phyloP scores from a whole-genome alignment of 2,797 vertebrate genomes.

The Gastrophryne carolinensis region DNA sequence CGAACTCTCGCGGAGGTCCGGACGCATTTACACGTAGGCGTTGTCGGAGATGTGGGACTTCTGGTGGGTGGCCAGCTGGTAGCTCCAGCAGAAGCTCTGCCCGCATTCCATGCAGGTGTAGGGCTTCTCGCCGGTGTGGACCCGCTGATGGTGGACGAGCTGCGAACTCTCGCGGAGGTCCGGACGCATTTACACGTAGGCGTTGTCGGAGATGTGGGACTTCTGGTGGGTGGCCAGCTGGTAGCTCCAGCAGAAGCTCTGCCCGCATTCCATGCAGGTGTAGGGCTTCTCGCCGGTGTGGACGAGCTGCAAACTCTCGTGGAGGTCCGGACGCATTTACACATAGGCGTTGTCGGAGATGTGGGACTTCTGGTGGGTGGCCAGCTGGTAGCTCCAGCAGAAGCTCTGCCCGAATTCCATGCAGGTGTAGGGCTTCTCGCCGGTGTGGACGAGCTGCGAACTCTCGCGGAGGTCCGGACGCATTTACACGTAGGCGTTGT shows the following conservation, averaged over 20 bases:
- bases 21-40: neutral
- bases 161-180: slow-evolving; percentile 84
- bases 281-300: slow-evolving; percentile 47
- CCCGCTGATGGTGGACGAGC: slow-evolving; percentile 83
- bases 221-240: slow-evolving; percentile 34
- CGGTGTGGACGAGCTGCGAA: slow-evolving; percentile 46
- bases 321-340: slow-evolving; percentile 45
- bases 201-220: slow-evolving; percentile 76
- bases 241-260: slow-evolving; percentile 44
- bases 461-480: slow-evolving; percentile 37
- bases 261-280: slow-evolving; percentile 23
- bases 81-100: slow-evolving; percentile 83
- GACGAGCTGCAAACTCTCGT: slow-evolving; percentile 45
- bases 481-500: slow-evolving; percentile 38
- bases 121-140: slow-evolving; percentile 85
- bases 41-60: slow-evolving; percentile 26
- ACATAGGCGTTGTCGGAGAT: slow-evolving; percentile 33
- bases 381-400: slow-evolving; percentile 40
- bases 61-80: slow-evolving; percentile 61
- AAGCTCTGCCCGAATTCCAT: slow-evolving; percentile 40
- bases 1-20: slow-evolving; percentile 78
- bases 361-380: slow-evolving; percentile 42
- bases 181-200: slow-evolving; percentile 74
- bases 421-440: slow-evolving; percentile 37
- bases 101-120: slow-evolving; percentile 78